These are phyloP conservation scores for Oenanthe melanoleuca DNA, from an alignment of 2,113 vertebrate genomes.

Conservation along the genomic window DNA sequence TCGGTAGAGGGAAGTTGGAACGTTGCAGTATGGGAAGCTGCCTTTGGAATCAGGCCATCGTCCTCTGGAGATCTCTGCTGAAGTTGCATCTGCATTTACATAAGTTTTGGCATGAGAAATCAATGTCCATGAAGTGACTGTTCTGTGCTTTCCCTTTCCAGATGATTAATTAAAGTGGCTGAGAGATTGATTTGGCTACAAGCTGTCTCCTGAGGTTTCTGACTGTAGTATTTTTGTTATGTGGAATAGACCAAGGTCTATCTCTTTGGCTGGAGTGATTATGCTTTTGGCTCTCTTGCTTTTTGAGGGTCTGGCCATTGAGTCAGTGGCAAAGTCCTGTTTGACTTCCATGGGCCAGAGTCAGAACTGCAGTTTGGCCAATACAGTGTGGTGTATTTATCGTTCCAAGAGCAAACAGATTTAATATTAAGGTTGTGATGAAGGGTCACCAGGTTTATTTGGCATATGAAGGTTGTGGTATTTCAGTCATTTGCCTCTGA, in stretches of 20 bases:
- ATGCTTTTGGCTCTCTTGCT: neutral
- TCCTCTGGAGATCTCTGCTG: conserved; percentile 16
- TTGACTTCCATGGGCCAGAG: neutral
- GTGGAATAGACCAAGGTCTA: neutral
- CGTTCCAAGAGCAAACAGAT: neutral
- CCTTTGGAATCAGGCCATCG: conserved; percentile 23
- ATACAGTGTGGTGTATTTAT: neutral
- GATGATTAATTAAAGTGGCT: conserved; percentile 24
- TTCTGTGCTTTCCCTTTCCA: neutral
- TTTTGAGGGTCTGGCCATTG: neutral
- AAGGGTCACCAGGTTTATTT: neutral
- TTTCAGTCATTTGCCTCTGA: neutral
- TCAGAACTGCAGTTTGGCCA: neutral
- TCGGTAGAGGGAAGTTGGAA: neutral
- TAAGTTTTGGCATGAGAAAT: conserved; percentile 36
- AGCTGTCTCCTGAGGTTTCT: neutral
- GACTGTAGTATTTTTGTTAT: neutral
- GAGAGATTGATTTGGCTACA: neutral
- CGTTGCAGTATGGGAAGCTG: neutral
- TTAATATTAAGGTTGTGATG: neutral
- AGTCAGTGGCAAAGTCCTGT: neutral
- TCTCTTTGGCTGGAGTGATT: neutral
- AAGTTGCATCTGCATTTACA: conserved; percentile 42
- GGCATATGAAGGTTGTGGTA: neutral
- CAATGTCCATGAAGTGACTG: neutral